Evolutionary conservation across 1,140 invertebrate genomes (phyloP), one percentile per base, ranked within the genome.

Genomic region (Liolophura sinensis): DNA sequence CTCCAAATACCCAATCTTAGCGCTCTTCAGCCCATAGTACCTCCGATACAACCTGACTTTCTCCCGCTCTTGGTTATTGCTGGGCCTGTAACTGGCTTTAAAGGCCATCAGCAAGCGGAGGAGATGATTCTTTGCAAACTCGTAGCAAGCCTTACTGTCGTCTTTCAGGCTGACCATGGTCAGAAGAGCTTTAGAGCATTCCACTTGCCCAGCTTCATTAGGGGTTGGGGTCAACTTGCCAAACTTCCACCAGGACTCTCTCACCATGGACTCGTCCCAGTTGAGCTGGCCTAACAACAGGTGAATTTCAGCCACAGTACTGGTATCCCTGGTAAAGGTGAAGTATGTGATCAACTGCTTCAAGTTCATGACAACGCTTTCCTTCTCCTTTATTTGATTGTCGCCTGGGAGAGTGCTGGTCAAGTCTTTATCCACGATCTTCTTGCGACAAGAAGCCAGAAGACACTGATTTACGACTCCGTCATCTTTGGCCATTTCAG

Each of bases 161-260:
- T 12, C 51, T 7, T n/a, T 20, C 12, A 24, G 51, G 7, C 22
- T 4, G 22, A 54, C 22, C n/a, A 54, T n/a, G 69, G 15, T 69
- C 27, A 15, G 72, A 59, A 40, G 60, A 20, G 27, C 31, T 18
- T 18, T n/a, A 7, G 46, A 25, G 55, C 0, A 9, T 56, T 14
- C 49, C 27, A 50, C 63, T 67, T 69, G 50, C 67, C 61, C 18
- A 25, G 27, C 5, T 65, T 50, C 15, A 56, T 49, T 51, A 71
- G 62, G 0, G 63, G n/a, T n/a, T 51, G 25, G 49, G 57, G 62
- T 18, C 40, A 22, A 15, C n/a, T 50, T 46, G 25, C 24, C 31
- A 58, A 48, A 54, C 57, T 48, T 62, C 9, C 16, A 20, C 22
- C 52, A 20, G 9, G 31, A 3, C 9, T 40, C 31, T 9, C 31